Base-by-base conservation (phyloP, 2,797 vertebrate genomes). In the Rhinogobio ventralis region DNA sequence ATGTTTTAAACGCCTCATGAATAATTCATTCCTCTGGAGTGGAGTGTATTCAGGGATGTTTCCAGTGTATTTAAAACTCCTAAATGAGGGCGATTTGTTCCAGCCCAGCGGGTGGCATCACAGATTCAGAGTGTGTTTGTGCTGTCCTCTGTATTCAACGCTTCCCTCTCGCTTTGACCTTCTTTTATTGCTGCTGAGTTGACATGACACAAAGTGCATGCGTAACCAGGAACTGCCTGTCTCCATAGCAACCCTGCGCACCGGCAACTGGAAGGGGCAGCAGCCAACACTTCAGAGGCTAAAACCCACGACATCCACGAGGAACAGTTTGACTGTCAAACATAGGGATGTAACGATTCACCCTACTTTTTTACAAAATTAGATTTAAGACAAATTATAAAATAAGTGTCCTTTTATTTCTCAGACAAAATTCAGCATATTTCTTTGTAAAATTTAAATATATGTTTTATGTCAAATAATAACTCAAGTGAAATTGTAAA, bases 41-140 rank as follows among this genome's bases (percentile, higher is more conserved):
- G 69, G 28, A 57, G 73, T 73, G 62, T 60, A 82, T 86, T 86
- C 72, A 53, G 72, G 4, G 46, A 45, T 68, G 72, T 79, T 68
- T 77, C 55, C 33, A 64, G 69, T 83, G 74, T 86, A 79, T 83
- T 86, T 86, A 62, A 72, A 86, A 66, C 74, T 39, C 23, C 3
- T 73, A 79, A 88, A 86, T 62, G 81, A 84, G 77, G 68, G 62
- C 77, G 28, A 76, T 88, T 88, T 79, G 87, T 87, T 87, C 83
- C 62, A 62, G 45, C 39, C 53, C 67, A 57, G 82, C 60, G 66
- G 51, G 53, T 68, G 36, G 39, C 49, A 66, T 79, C 66, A 74
- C 53, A 68, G 23, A 45, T 78, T 45, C 73, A 62, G 51, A 57
- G 33, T 74, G 66, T 68, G 11, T 57, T 20, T 15, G 28, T 80